Evolutionary conservation across 2,113 vertebrate genomes (phyloP).

Genomic region (Zapornia atra): DNA sequence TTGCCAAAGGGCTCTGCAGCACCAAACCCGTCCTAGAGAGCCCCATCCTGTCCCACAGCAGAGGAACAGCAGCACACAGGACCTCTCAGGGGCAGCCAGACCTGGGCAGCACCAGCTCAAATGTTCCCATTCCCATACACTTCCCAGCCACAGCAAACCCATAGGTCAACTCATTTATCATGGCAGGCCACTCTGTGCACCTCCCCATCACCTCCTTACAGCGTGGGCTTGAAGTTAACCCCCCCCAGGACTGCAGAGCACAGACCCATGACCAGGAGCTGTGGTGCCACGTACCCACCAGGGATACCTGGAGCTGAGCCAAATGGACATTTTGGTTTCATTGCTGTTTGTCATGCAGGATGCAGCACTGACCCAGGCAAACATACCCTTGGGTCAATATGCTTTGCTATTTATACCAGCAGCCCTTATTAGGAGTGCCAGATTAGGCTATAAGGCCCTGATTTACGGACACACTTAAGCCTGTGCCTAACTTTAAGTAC

Average conservation of each 20-base stretch:
- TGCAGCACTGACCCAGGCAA: background rate
- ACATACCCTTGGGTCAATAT: background rate
- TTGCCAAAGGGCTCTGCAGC: background rate
- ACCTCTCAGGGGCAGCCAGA: background rate
- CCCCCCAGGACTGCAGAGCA: background rate
- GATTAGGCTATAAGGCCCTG: slow-evolving; percentile 7
- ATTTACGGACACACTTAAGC: slow-evolving; percentile 53
- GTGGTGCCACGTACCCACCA: fast-evolving
- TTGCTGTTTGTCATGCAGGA: background rate
- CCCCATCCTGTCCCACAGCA: fast-evolving
- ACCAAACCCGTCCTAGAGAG: background rate
- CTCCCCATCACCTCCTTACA: fast-evolving
- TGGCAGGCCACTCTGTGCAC: fast-evolving
- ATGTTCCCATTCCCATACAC: background rate
- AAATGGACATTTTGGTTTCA: fast-evolving
- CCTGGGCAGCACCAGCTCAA: background rate
- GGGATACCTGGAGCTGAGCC: fast-evolving
- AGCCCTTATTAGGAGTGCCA: background rate
- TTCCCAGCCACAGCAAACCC: background rate
- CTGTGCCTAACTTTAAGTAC: slow-evolving; percentile 29
- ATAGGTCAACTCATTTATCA: background rate
- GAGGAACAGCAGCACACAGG: background rate
- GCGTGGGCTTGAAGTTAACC: fast-evolving
- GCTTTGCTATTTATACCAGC: background rate
- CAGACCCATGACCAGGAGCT: background rate